Evolutionary conservation across 2,888 invertebrate genomes (phyloP).

Genomic region (Acleris cristana): DNA sequence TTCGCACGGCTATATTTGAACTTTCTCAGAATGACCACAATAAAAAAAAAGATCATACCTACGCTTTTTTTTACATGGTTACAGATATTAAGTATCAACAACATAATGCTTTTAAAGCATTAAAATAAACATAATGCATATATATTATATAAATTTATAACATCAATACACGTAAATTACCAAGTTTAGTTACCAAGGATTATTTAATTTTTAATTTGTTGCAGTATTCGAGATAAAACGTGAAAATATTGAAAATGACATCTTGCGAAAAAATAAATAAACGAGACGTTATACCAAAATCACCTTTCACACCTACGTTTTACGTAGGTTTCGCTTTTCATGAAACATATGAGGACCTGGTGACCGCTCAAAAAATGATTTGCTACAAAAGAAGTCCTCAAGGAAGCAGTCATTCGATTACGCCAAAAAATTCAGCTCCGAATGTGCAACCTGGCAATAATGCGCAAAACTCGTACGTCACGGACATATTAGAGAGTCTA

Average conservation of each 20-base stretch:
- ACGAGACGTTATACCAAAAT: neutral
- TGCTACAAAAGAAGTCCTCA: conserved; percentile 46
- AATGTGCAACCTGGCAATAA: conserved; percentile 42
- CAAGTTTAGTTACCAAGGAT: neutral
- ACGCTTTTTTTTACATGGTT: no score
- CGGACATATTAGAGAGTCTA: conserved; percentile 34
- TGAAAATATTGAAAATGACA: conserved; percentile 10
- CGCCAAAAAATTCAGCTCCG: conserved; percentile 45
- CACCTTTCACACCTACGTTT: conserved; percentile 46
- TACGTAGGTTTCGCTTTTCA: conserved; percentile 54
- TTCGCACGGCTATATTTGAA: no score
- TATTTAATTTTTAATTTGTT: conserved; percentile 10
- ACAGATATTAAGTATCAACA: no score
- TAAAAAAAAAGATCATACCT: no score
- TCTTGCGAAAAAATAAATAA: conserved; percentile 21
- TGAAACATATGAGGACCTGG: conserved; percentile 51
- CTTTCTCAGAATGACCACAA: no score
- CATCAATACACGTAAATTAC: no score
- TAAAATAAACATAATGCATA: no score
- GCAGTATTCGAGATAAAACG: conserved; percentile 10
- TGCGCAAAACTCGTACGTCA: conserved; percentile 36
- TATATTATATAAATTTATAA: no score
- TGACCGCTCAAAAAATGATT: conserved; percentile 47
- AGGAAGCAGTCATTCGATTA: conserved; percentile 43
- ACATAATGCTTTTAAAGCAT: no score